Base-by-base conservation (phyloP, 2,113 vertebrate genomes). In the Gobius niger region DNA sequence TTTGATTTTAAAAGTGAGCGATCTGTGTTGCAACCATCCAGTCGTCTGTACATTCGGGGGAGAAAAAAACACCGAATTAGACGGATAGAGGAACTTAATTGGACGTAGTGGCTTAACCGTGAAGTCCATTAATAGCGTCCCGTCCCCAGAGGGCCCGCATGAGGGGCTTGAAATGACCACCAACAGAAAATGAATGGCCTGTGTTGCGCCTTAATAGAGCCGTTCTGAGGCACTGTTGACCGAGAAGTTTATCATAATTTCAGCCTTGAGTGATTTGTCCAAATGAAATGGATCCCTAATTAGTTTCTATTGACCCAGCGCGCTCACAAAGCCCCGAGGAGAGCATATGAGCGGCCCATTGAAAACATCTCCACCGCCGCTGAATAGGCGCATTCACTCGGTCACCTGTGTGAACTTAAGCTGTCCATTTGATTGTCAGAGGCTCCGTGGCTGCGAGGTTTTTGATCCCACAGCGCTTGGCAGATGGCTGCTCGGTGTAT, bases 401-500 rank as follows among this genome's bases (percentile, higher is more conserved):
- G 85, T 93, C 92, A 94, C 92, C 92, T 93, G 90, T 92, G 90
- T 91, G 88, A 92, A 91, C 90, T 88, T 92, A 92, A 91, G 91
- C 90, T 92, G 90, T 91, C 87, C 89, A 90, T 94, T 91, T 91
- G 88, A 93, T 92, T 91, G 91, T 91, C 89, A 87, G 86, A 70
- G 72, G 80, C 77, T 54, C 77, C 78, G 85, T 4, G 94, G 91
- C 93, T 92, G 92, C 87, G 85, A 92, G 93, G 92, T 1, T 95
- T 95, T 94, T 95, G 92, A 95, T 96, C 94, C 92, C 91, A 92
- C 91, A 91, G 92, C 90, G 88, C 94, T 94, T 34, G 97, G 95
- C 98, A 98, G 97, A 98, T 96, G 98, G 96, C 95, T 92, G 84
- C 86, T 93, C 93, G 93, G 94, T 19, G 94, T 94, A 90, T 18